These are phyloP conservation scores for Steinernema hermaphroditum DNA, from an alignment of 2,888 invertebrate genomes.

Conservation along the genomic window DNA sequence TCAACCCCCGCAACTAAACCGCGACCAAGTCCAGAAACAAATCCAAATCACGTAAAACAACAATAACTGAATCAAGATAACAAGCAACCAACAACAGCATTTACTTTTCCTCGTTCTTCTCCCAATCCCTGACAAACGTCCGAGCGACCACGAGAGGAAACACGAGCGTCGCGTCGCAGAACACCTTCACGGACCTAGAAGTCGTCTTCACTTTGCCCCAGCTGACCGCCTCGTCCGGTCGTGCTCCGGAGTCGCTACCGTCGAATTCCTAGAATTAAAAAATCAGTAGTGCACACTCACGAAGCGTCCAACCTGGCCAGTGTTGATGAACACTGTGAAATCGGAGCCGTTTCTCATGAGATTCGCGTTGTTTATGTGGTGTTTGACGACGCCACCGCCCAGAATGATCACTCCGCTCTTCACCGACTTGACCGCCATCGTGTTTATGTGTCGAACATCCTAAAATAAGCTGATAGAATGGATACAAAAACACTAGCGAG, in stretches of 20 bases:
- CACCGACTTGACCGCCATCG: conserved; percentile 87
- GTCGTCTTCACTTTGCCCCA: conserved; percentile 91
- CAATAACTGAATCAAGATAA: no score
- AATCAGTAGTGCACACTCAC: background rate
- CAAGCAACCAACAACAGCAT: no score
- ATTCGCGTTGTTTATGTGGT: conserved; percentile 99
- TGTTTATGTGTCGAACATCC: conserved; percentile 79
- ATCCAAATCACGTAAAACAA: no score
- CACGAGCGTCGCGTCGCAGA: conserved; percentile 82
- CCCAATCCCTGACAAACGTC: conserved; percentile 74
- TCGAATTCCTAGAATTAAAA: conserved; percentile 79
- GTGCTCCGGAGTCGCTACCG: conserved; percentile 89
- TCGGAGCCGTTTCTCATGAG: conserved; percentile 98
- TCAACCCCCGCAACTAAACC: no score
- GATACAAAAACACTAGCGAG: background rate
- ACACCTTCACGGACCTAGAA: conserved; percentile 84
- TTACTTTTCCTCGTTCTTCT: no score
- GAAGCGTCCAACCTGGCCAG: conserved; percentile 69
- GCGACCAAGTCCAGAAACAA: no score
- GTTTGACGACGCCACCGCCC: conserved; percentile 78
- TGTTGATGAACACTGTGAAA: conserved; percentile 90
- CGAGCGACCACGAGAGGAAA: conserved; percentile 92
- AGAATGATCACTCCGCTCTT: conserved; percentile 91
- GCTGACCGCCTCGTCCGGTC: conserved; percentile 96
- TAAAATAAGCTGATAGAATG: conserved; percentile 32